A percentile compares a stretch with the other conserved stretches of the same genome.
phyloP scores from a whole-genome alignment of 2,888 invertebrate genomes.

The Rugalucina vietnamica region DNA sequence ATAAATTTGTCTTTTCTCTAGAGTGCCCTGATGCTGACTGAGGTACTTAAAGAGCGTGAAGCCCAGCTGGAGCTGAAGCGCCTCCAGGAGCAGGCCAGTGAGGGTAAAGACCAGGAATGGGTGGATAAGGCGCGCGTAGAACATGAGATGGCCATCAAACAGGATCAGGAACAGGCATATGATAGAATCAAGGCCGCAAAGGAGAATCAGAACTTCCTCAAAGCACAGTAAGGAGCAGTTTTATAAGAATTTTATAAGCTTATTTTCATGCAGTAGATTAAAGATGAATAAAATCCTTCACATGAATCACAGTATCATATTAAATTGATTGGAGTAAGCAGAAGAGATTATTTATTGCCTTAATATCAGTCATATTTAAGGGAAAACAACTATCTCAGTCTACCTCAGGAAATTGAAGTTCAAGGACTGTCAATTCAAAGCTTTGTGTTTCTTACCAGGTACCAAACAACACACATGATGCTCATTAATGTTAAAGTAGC shows the following conservation, averaged over 20 bases:
- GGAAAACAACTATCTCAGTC: too few species aligned
- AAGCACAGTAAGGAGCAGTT: conserved; percentile 81
- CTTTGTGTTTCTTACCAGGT: too few species aligned
- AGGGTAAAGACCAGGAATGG: conserved; percentile 77
- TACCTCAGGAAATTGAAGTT: too few species aligned
- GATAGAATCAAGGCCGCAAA: conserved; percentile 71
- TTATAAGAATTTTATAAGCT: too few species aligned
- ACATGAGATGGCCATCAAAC: conserved; percentile 78
- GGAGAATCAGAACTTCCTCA: conserved; percentile 75
- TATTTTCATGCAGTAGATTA: not conserved
- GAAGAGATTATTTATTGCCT: too few species aligned
- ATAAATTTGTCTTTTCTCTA: conserved; percentile 50
- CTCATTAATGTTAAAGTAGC: too few species aligned
- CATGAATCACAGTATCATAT: too few species aligned
- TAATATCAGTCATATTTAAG: too few species aligned
- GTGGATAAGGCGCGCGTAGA: conserved; percentile 71
- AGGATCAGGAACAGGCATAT: conserved; percentile 77
- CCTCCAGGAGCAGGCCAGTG: conserved; percentile 74
- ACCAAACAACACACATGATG: too few species aligned
- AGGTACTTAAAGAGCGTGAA: conserved; percentile 84
- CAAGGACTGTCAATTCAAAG: too few species aligned
- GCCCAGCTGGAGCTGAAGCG: conserved; percentile 83
- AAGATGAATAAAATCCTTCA: too few species aligned
- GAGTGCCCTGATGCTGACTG: conserved; percentile 83
- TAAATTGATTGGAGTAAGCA: too few species aligned